A percentile compares a stretch with the other conserved stretches of the same genome.
Conservation (phyloP, 2,888 invertebrate species). For the Plutella xylostella region DNA sequence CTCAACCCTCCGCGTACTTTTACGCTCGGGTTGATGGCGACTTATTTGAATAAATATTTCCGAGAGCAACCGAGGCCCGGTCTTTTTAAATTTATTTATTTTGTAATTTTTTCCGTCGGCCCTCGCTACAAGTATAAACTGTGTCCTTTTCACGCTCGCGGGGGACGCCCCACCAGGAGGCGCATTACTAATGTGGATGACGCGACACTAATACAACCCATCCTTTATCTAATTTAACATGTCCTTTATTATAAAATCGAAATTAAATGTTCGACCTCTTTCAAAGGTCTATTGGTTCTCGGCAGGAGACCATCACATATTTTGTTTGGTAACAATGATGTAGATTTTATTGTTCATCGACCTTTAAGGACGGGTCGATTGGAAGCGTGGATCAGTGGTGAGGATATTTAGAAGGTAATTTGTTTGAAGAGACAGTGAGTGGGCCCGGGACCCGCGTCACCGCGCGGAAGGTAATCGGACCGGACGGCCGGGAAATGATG, state of each 20-base stretch:
- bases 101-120: constrained; percentile 36
- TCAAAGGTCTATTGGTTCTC: constrained; percentile 51
- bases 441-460: constrained; percentile 41
- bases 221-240: constrained; percentile 63
- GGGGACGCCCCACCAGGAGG: constrained; percentile 52
- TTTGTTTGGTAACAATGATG: neutral
- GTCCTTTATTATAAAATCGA: constrained; percentile 62
- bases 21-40: constrained; percentile 63
- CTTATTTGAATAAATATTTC: constrained; percentile 69
- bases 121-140: constrained; percentile 28
- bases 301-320: constrained; percentile 42
- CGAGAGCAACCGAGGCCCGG: constrained; percentile 37
- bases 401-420: neutral
- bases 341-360: constrained; percentile 5
- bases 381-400: too few species aligned
- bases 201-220: constrained; percentile 62
- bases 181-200: constrained; percentile 59
- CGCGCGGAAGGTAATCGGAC: constrained; percentile 40
- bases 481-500: constrained; percentile 59
- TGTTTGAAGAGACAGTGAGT: constrained; percentile 4
- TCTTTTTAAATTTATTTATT: constrained; percentile 49
- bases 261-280: constrained; percentile 57
- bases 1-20: constrained; percentile 59
- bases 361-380: neutral
- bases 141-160: constrained; percentile 24